A percentile compares a stretch with the other conserved stretches of the same genome.
phyloP scores from a whole-genome alignment of 2,888 invertebrate genomes.

The Drosophila robusta region DNA sequence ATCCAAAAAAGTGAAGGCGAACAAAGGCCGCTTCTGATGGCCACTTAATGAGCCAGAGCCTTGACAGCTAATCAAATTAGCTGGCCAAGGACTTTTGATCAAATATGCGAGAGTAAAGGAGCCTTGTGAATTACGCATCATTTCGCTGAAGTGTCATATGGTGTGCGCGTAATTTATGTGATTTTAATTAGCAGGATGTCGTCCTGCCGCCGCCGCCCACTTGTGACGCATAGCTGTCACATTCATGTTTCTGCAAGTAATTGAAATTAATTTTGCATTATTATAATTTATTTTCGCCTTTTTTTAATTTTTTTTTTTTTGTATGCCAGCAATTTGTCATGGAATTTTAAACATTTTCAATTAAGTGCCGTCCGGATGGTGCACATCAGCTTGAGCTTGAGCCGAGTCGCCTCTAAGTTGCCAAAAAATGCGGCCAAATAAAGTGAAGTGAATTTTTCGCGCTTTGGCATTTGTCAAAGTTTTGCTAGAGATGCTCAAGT shows the following conservation, averaged over 20 bases:
- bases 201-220: conserved; percentile 32
- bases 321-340: conserved; percentile 60
- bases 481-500: conserved; percentile 59
- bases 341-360: conserved; percentile 81
- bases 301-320: conserved; percentile 5
- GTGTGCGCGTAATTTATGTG: conserved; percentile 74
- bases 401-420: conserved; percentile 68
- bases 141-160: conserved; percentile 63
- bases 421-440: conserved; percentile 61
- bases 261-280: conserved; percentile 81
- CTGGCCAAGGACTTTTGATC: conserved; percentile 67
- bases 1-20: conserved; percentile 24
- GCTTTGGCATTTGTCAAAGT: conserved; percentile 82
- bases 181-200: conserved; percentile 72
- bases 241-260: conserved; percentile 75
- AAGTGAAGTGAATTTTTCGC: conserved; percentile 75
- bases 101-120: conserved; percentile 44
- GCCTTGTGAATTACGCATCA: conserved; percentile 52
- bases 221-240: conserved; percentile 78
- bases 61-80: conserved; percentile 78
- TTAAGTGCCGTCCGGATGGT: conserved; percentile 59
- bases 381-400: conserved; percentile 56
- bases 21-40: conserved; percentile 56
- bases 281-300: conserved; percentile 35
- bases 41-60: conserved; percentile 69